phyloP scores from a whole-genome alignment of 1,140 invertebrate species.

The Cephus cinctus region DNA sequence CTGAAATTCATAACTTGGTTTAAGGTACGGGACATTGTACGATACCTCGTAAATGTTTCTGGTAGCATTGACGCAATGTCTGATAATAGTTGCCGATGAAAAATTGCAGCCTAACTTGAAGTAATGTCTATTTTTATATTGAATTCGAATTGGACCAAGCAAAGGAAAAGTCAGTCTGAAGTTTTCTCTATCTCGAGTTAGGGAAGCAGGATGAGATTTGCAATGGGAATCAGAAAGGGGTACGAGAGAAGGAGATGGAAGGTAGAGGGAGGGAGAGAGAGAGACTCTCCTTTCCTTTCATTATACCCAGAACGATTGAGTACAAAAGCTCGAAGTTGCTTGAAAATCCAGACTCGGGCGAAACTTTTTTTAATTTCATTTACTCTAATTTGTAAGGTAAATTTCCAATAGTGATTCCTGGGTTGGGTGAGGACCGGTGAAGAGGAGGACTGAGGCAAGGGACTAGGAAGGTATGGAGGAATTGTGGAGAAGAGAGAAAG shows the following conservation, averaged over 20 bases:
- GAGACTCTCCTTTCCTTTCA: constrained; percentile 29
- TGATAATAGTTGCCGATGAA: too few species aligned
- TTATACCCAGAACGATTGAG: constrained; percentile 42
- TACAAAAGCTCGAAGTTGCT: constrained; percentile 43
- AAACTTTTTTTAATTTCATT: constrained; percentile 52
- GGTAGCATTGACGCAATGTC: too few species aligned
- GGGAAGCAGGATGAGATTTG: too few species aligned
- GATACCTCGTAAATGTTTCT: too few species aligned
- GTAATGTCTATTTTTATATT: too few species aligned
- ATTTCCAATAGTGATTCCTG: constrained; percentile 45
- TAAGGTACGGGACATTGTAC: too few species aligned
- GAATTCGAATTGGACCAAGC: too few species aligned
- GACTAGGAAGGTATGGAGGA: constrained; percentile 1
- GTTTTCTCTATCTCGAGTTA: too few species aligned
- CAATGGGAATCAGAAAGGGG: too few species aligned
- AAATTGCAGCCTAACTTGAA: too few species aligned
- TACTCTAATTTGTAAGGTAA: constrained; percentile 49
- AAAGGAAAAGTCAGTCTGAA: too few species aligned
- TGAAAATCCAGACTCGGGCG: constrained; percentile 40
- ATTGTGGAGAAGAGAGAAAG: constrained; percentile 2
- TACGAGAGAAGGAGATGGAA: neutral
- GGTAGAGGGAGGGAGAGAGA: constrained; percentile 15
- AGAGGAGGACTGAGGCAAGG: constrained; percentile 8
- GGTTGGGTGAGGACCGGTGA: constrained; percentile 1
- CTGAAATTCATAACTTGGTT: too few species aligned